These are phyloP conservation scores for Bombus superbus DNA, from an alignment of 1,140 invertebrate genomes.

Conservation along the genomic window DNA sequence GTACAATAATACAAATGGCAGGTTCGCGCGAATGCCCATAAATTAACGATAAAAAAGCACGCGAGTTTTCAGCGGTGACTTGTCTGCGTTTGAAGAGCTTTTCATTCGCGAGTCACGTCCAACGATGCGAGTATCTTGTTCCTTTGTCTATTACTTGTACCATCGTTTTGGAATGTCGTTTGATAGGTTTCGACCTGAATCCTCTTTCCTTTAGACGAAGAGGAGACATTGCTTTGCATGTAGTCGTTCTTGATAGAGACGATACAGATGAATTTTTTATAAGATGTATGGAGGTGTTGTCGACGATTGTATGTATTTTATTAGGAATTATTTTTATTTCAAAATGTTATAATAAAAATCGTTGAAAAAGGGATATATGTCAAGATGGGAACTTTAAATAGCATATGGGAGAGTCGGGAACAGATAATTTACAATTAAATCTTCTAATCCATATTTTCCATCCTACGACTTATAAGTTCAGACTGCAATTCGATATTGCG, in stretches of 20 bases:
- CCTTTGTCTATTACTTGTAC: neutral
- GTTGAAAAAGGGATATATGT: neutral
- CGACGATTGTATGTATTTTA: too few species aligned
- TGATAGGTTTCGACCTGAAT: neutral
- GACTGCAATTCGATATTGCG: too few species aligned
- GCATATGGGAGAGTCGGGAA: too few species aligned
- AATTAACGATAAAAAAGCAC: conserved; percentile 39
- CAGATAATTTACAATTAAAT: neutral
- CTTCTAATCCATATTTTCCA: neutral
- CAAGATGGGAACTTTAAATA: neutral
- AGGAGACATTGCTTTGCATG: too few species aligned
- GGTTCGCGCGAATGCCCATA: conserved; percentile 14
- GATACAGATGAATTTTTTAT: neutral
- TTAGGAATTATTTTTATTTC: neutral
- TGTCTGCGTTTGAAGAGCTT: neutral
- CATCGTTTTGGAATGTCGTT: neutral
- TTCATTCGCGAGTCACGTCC: neutral
- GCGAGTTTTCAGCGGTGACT: neutral
- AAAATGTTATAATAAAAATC: neutral
- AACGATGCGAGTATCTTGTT: neutral
- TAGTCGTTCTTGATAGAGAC: neutral
- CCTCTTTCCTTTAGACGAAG: neutral
- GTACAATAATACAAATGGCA: conserved; percentile 42
- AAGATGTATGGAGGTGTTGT: neutral
- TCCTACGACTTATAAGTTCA: too few species aligned